Percentiles rank a stretch among this genome's conserved stretches.
phyloP scores from a whole-genome alignment of 2,797 vertebrate genomes.

The Centroberyx gerrardi region DNA sequence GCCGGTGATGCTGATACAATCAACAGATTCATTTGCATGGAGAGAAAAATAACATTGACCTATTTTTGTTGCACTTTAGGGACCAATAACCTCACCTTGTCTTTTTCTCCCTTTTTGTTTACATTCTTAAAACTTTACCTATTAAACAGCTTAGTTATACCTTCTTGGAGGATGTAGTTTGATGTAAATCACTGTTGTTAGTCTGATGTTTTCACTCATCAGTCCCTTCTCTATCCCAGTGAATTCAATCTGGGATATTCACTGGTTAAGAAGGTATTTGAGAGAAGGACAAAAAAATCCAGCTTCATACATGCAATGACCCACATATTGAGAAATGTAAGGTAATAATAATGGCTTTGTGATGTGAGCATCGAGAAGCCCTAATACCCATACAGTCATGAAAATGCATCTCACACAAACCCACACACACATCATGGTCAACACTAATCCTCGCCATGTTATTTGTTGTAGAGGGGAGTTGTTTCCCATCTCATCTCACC shows the following conservation, averaged over 20 bases:
- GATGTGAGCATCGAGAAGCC: constrained; percentile 27
- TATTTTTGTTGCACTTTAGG: too few relatives aligned
- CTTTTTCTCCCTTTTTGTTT: too few relatives aligned
- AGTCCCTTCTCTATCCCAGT: too few relatives aligned
- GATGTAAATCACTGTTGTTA: too few relatives aligned
- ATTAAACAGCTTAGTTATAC: background rate
- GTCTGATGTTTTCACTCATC: too few relatives aligned
- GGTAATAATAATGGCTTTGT: constrained; percentile 29
- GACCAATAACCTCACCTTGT: too few relatives aligned
- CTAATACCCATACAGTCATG: constrained; percentile 16
- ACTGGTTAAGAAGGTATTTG: background rate
- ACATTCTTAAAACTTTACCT: background rate
- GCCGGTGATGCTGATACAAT: too few relatives aligned
- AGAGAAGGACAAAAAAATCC: background rate
- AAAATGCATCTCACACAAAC: constrained; percentile 24
- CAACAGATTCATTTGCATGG: too few relatives aligned
- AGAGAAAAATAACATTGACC: too few relatives aligned
- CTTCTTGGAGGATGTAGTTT: too few relatives aligned
- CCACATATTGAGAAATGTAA: too few relatives aligned
- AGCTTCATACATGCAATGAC: constrained; percentile 6
- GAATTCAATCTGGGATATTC: too few relatives aligned
- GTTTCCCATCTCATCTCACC: constrained; percentile 29
- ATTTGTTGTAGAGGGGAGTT: constrained; percentile 43
- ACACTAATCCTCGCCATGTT: constrained; percentile 52
- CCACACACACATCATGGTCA: constrained; percentile 14